phyloP scores from a whole-genome alignment of 2,888 invertebrate genomes.

The Octodonta nipae region DNA sequence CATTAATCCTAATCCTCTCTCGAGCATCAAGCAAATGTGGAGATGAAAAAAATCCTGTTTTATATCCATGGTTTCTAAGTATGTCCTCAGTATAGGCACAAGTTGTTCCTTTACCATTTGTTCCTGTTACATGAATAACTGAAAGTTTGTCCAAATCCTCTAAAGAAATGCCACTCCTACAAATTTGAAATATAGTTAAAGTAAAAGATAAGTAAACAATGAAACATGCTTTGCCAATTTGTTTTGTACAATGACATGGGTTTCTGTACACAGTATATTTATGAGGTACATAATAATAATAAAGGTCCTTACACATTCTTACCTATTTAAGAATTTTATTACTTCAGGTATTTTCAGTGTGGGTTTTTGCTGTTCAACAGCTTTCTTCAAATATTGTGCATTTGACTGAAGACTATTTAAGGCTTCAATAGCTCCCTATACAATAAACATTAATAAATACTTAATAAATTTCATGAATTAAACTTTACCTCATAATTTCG shows the following conservation, averaged over 20 bases:
- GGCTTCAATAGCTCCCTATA: slow-evolving; percentile 53
- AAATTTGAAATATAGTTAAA: neutral
- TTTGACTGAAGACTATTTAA: slow-evolving; percentile 64
- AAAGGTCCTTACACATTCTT: slow-evolving; percentile 1
- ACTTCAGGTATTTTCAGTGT: slow-evolving; percentile 15
- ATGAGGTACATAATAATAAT: too few species aligned
- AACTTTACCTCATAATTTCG: too few species aligned
- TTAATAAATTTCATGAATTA: too few species aligned
- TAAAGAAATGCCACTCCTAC: slow-evolving; percentile 48
- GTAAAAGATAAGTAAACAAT: neutral
- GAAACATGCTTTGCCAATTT: neutral
- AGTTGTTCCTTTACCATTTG: slow-evolving; percentile 95
- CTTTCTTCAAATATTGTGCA: slow-evolving; percentile 44
- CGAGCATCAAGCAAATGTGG: slow-evolving; percentile 86
- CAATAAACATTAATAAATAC: too few species aligned
- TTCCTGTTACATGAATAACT: slow-evolving; percentile 90
- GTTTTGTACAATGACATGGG: neutral
- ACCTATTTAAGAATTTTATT: slow-evolving; percentile 16
- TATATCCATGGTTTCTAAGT: slow-evolving; percentile 65
- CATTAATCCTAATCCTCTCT: slow-evolving; percentile 83
- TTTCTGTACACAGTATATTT: too few species aligned
- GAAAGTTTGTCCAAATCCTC: slow-evolving; percentile 59
- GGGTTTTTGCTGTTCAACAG: slow-evolving; percentile 28
- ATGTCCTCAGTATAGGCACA: slow-evolving; percentile 88
- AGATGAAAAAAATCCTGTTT: slow-evolving; percentile 90